These are phyloP conservation scores for Lucilia cuprina DNA, from an alignment of 1,140 invertebrate species.

Conservation along the genomic window DNA sequence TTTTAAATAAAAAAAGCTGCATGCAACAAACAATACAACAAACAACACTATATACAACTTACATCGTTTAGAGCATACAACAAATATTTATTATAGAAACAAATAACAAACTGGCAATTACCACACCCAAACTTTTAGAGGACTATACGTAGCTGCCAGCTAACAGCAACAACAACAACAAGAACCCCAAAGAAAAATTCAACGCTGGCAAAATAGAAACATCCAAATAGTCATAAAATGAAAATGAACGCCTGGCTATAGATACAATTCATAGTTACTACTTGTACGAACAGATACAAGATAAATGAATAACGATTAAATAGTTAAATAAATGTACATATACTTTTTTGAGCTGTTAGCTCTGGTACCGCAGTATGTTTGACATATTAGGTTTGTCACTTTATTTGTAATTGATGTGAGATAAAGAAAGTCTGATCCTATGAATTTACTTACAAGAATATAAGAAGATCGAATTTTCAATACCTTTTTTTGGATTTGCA, in stretches of 20 bases:
- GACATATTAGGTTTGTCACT: neutral
- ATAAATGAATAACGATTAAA: conserved; percentile 30
- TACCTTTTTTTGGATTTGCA: too few relatives aligned
- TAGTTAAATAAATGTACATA: conserved; percentile 29
- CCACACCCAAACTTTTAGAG: conserved; percentile 28
- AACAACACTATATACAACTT: neutral
- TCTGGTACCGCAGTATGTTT: neutral
- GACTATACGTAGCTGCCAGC: neutral
- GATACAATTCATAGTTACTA: neutral
- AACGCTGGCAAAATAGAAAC: neutral
- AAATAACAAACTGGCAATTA: conserved; percentile 22
- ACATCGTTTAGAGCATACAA: neutral
- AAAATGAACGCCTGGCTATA: neutral
- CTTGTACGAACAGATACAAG: conserved; percentile 6
- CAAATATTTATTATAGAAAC: neutral
- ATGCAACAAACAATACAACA: neutral
- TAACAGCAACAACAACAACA: neutral
- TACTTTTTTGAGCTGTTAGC: neutral
- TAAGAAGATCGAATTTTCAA: too few relatives aligned
- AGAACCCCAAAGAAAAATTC: too few relatives aligned
- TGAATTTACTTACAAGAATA: too few relatives aligned
- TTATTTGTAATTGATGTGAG: too few relatives aligned
- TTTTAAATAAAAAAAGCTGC: too few relatives aligned
- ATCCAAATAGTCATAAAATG: conserved; percentile 8
- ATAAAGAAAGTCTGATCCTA: neutral